These are phyloP conservation scores for Urechis unicinctus DNA, from an alignment of 2,888 invertebrate genomes.

Conservation along the genomic window DNA sequence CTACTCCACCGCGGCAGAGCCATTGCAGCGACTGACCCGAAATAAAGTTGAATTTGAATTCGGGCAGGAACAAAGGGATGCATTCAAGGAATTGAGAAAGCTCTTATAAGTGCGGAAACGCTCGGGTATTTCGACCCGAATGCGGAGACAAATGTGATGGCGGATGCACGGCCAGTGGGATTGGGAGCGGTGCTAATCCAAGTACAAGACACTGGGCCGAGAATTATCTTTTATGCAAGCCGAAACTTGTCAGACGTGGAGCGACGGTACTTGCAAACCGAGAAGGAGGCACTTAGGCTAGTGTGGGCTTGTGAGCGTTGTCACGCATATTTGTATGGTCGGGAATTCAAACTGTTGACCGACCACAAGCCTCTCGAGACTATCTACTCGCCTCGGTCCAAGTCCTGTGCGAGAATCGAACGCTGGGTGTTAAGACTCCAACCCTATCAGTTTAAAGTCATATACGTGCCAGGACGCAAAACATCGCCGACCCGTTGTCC, in stretches of 20 bases:
- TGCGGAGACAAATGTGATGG: neutral
- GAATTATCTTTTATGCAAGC: neutral
- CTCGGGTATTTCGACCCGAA: neutral
- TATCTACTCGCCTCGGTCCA: neutral
- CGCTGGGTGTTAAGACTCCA: slow-evolving; percentile 3
- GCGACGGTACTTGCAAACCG: slow-evolving; percentile 2
- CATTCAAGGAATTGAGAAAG: neutral
- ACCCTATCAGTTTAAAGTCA: neutral
- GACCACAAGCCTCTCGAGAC: slow-evolving; percentile 1
- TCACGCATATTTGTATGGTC: slow-evolving; percentile 1
- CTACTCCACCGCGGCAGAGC: neutral
- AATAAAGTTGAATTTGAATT: neutral
- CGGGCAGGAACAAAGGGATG: neutral
- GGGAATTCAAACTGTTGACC: neutral
- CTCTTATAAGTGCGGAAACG: neutral
- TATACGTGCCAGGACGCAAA: neutral
- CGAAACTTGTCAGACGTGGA: neutral
- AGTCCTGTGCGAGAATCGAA: slow-evolving; percentile 4
- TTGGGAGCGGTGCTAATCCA: slow-evolving; percentile 2
- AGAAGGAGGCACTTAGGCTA: slow-evolving; percentile 2
- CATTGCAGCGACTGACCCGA: neutral
- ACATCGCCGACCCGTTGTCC: neutral
- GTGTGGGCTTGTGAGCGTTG: slow-evolving; percentile 8
- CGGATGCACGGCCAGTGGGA: slow-evolving; percentile 1
- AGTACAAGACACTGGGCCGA: neutral